Conservation (phyloP, 2,888 invertebrate genomes). For the Aplocera efformata region DNA sequence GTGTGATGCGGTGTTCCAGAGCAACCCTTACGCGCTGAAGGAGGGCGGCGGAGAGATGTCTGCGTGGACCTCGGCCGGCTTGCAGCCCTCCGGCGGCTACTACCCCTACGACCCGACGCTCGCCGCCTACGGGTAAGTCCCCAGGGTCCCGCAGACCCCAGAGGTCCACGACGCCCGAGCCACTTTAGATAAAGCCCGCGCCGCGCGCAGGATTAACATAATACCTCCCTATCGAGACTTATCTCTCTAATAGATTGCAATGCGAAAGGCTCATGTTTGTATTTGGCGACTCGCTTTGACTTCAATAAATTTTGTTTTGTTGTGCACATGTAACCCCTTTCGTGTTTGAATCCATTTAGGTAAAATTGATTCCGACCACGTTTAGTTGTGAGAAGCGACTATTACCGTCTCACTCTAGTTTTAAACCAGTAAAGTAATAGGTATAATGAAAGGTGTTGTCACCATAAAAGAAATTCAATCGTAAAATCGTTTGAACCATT, state of each 20-base stretch:
- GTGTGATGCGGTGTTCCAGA: constrained; percentile 82
- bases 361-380: constrained; percentile 45
- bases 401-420: constrained; percentile 2
- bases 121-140: constrained; percentile 95
- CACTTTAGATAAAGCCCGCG: constrained; percentile 75
- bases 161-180: constrained; percentile 56
- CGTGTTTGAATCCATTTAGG: constrained; percentile 21
- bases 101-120: constrained; percentile 96
- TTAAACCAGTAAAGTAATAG: constrained; percentile 6
- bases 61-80: constrained; percentile 94
- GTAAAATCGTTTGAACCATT: constrained; percentile 17
- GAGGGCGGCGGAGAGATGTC: constrained; percentile 93
- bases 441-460: constrained; percentile 7
- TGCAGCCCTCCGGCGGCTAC: constrained; percentile 94
- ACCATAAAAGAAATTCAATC: constrained; percentile 14
- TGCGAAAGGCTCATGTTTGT: constrained; percentile 75
- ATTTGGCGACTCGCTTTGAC: constrained; percentile 65
- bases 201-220: constrained; percentile 70
- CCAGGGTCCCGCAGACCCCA: constrained; percentile 54
- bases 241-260: constrained; percentile 75
- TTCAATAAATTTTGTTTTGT: constrained; percentile 61
- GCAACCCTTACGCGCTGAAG: constrained; percentile 94
- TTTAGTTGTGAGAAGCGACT: constrained; percentile 22
- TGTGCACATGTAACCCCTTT: constrained; percentile 57
- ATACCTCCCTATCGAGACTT: constrained; percentile 69